Base-by-base conservation (phyloP, 2,888 invertebrate species). In the Mythimna impura region DNA sequence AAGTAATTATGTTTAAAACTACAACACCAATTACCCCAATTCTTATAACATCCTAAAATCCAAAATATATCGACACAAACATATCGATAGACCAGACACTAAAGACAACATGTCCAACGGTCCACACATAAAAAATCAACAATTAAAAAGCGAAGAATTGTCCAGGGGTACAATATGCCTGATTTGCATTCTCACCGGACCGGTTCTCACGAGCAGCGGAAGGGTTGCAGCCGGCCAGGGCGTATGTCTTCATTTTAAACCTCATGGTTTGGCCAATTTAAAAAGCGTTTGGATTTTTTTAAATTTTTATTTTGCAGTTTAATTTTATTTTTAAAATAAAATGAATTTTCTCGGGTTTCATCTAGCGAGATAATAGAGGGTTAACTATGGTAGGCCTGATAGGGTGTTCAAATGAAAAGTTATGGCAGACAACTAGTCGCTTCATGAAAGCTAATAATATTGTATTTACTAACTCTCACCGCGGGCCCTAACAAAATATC, bases 141-240 rank as follows among this genome's bases (percentile, higher is more conserved):
- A 91, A 92, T 91, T 88, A 90, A 93, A 93, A 88, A 88, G 88
- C 88, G 89, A 91, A 90, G 93, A 91, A 94, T 94, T 93, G 95
- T 95, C 95, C 95, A 89, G 86, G 89, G 86, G 87, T 86, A 94
- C 94, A 95, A 95, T 91, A 90, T 88, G 84, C 82, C 84, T 87
- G 85, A 96, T 96, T 96, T 94, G 94, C 95, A 96, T 96, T 92
- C 94, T 87, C 87, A 89, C 87, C 85, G 86, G 91, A 93, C 94
- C 92, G 92, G 94, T 93, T 94, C 93, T 89, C 94, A 93, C 91
- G 91, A n/a, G 22, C 83, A 22, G 84, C 78, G 79, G 85, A 86
- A 85, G 90, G 90, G 88, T 88, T 85, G 87, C 87, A 86, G 87
- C 86, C 80, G 82, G 84, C 82, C 82, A 69, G 10, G 65, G 61